Base-by-base conservation (phyloP, 2,888 invertebrate genomes). In the Pammene fasciana region DNA sequence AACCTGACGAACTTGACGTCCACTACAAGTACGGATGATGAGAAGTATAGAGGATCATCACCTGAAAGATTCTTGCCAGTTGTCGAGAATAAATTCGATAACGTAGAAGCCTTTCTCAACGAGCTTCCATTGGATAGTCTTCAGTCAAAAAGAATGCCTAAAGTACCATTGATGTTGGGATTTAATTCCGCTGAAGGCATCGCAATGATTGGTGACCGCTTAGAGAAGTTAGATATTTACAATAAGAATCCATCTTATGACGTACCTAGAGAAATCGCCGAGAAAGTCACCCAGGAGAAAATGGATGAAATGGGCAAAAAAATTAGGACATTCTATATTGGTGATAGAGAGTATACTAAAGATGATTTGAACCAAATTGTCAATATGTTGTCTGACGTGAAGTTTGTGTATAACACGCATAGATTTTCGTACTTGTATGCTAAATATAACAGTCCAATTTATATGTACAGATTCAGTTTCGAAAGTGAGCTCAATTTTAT, bases 401-500 rank as follows among this genome's bases (percentile, higher is more conserved):
- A 75, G 50, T 79, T 80, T 57, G 60, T 72, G 7, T 76, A 76
- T 52, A 70, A 65, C 11, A 68, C 72, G 36, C 75, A 80, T n/a
- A 73, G 78, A 65, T 82, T 80, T 65, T 65, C 72, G 7, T 52
- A 77, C 38, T 72, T 76, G 10, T 75, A 76, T 65, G 67, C 74
- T 0, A 72, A 64, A 13, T 36, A 65, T 1, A 71, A 64, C 14
- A 68, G 68, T n/a, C 70, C 75, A 6, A 62, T 78, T 1, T 81
- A 75, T 41, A 73, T 80, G 72, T 82, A 82, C 59, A 73, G 71
- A 45, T 83, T 83, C 64, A 72, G 78, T 56, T 76, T 72, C 18
- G 78, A 72, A n/a, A 78, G 75, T 0, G 78, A 80, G 11, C 70
- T 82, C 10, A 83, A 83, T 67, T 48, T 76, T 5, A 64, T 77